These are phyloP conservation scores for Sebastes diploproa DNA, from an alignment of 2,797 vertebrate species.

Conservation along the genomic window DNA sequence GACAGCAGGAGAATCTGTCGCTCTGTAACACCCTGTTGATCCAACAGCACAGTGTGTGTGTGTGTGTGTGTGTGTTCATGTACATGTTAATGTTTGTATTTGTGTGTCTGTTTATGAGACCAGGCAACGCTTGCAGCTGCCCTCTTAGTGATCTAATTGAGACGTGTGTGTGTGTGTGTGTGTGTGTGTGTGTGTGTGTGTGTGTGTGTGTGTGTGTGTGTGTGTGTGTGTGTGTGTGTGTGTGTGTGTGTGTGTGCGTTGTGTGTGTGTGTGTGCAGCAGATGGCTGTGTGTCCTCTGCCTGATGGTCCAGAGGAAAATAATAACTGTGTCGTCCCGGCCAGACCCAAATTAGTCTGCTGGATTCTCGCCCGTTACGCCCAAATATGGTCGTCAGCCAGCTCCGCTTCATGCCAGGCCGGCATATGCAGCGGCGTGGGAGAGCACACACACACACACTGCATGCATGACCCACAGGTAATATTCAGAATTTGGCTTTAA, in stretches of 20 bases:
- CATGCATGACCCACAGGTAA: conserved; percentile 7
- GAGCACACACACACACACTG: conserved; percentile 23
- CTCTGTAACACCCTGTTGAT: conserved; percentile 35
- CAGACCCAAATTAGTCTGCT: conserved; percentile 86
- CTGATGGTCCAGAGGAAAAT: conserved; percentile 97
- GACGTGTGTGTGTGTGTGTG: conserved; percentile 91
- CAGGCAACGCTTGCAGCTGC: conserved; percentile 85
- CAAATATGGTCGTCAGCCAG: conserved; percentile 74
- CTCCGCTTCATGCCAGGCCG: conserved; percentile 89
- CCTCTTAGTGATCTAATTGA: conserved; percentile 93
- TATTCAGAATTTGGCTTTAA: not conserved
- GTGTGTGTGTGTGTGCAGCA: conserved; percentile 93
- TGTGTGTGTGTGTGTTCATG: conserved; percentile 6
- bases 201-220: conserved; percentile 89
- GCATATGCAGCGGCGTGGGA: conserved; percentile 92
- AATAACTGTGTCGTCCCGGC: conserved; percentile 97
- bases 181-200: conserved; percentile 79
- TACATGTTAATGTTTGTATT: conserved; percentile 2
- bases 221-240: conserved; percentile 91
- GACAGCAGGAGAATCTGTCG: conserved; percentile 21
- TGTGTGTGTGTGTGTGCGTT: conserved; percentile 89
- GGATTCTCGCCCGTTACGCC: conserved; percentile 89
- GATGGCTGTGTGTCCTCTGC: conserved; percentile 98
- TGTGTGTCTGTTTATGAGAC: conserved; percentile 29
- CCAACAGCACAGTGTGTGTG: conserved; percentile 27